Evolutionary conservation across 2,888 invertebrate species (phyloP), one percentile per base, ranked within the genome.

Genomic region (Muschampia plurimacula): DNA sequence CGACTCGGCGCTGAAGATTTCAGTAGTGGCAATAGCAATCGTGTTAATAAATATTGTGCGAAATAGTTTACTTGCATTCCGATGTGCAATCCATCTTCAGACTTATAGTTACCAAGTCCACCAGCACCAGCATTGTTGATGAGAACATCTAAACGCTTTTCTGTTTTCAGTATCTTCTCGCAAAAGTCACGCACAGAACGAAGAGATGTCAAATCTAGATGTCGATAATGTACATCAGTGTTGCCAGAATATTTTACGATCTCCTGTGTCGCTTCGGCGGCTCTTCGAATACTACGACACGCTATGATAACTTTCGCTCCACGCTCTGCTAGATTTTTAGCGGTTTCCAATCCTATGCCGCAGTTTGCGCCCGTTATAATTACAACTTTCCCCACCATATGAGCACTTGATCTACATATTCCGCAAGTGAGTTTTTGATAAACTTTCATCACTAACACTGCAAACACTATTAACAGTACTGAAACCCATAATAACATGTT

Each of bases 1-100:
- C 96, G 95, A 74, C 96, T 95, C 8, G 95, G 95, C 1, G 94
- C 92, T 2, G 95, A 95, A n/a, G 84, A 81, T 86, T 96, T 96
- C 22, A 96, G 76, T 32, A 92, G 77, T 7, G 93, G 92, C 15
- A 93, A 69, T 76, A 96, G 80, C 15, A 97, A 89, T 81, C 96
- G 96, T 2, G 97, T 97, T 69, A 97, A 89, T 69, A 97, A 90
- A 84, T 97, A 97, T 1, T 96, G 96, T 13, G 96, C 96, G 82
- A 96, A 96, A 86, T 96, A 96, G 85, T 97, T 97, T 66, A 96
- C 95, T 82, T 96, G 96, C 95, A 96, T 96, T 73, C 95, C 95
- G n/a, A 94, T 84, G 78, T 97, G 96, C 73, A 97, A 89, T 4
- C 96, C 96, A 81, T 97, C 96, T 79, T 95, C 92, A 3, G 96